Percentiles rank a stretch among this genome's conserved stretches.
Evolutionary conservation across 2,113 vertebrate species (phyloP).

Genomic region (Morone saxatilis): DNA sequence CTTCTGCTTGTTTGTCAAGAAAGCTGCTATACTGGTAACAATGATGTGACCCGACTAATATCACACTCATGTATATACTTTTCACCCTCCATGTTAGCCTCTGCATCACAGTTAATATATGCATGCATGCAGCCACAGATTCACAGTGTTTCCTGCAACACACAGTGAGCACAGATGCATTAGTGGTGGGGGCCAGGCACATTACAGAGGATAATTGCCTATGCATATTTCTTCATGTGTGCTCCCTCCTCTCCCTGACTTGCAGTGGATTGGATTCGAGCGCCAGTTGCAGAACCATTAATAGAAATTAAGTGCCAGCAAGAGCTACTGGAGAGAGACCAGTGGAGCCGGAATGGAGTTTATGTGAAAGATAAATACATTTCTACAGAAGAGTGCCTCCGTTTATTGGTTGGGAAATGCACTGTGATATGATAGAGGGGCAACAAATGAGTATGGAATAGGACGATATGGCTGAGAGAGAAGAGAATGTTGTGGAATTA

Average conservation of each 20-base stretch:
- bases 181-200: conserved; percentile 72
- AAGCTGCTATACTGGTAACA: conserved; percentile 12
- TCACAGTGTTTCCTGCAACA: conserved; percentile 64
- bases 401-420: conserved; percentile 86
- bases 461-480: conserved; percentile 75
- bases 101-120: conserved; percentile 51
- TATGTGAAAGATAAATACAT: conserved; percentile 87
- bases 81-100: conserved; percentile 20
- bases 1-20: conserved; percentile 25
- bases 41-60: conserved; percentile 40
- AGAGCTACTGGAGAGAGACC: conserved; percentile 83
- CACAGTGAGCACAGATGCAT: conserved; percentile 77
- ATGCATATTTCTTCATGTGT: conserved; percentile 82
- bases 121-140: conserved; percentile 35
- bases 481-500: conserved; percentile 67
- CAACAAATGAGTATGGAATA: conserved; percentile 82
- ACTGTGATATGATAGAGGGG: conserved; percentile 82
- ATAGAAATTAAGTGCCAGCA: conserved; percentile 86
- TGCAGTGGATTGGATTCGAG: conserved; percentile 76
- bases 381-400: conserved; percentile 84
- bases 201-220: conserved; percentile 83
- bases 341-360: conserved; percentile 79
- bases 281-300: conserved; percentile 84
- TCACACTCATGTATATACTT: conserved; percentile 24
- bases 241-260: conserved; percentile 62